Percentiles rank a stretch among this genome's conserved stretches.
Evolutionary conservation across 1,140 invertebrate species (phyloP).

Genomic region (Drosophila repleta): DNA sequence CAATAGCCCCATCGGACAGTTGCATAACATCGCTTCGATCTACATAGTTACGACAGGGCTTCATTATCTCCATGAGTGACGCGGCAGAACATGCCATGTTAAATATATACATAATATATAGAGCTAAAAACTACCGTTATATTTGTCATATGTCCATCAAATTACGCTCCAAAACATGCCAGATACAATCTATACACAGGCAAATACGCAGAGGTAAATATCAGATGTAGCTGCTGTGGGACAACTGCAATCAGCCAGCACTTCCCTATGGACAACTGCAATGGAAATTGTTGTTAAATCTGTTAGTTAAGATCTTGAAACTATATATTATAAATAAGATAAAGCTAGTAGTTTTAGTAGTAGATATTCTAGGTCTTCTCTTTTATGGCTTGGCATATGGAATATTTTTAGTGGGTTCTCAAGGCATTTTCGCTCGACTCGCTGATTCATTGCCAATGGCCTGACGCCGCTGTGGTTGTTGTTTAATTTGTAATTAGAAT

Average conservation of each 20-base stretch:
- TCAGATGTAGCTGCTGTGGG: neutral
- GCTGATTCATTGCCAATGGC: slow-evolving; percentile 20
- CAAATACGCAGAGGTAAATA: neutral
- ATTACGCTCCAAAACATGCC: slow-evolving; percentile 17
- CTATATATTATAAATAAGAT: no score
- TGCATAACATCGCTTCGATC: slow-evolving; percentile 35
- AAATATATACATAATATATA: neutral
- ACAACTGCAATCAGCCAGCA: slow-evolving; percentile 3
- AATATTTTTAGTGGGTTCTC: slow-evolving; percentile 5
- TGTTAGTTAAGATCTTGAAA: no score
- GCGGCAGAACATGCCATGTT: slow-evolving; percentile 24
- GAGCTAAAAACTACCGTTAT: neutral
- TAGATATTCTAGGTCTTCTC: neutral
- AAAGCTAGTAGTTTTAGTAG: no score
- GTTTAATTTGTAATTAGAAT: slow-evolving; percentile 46
- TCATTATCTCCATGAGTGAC: slow-evolving; percentile 36
- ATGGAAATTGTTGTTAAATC: no score
- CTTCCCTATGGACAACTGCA: neutral
- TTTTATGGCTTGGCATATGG: neutral
- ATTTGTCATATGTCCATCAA: slow-evolving; percentile 6
- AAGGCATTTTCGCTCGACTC: neutral
- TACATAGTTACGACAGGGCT: slow-evolving; percentile 34
- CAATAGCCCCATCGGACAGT: slow-evolving; percentile 9
- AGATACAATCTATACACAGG: slow-evolving; percentile 15
- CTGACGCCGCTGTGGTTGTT: slow-evolving; percentile 10